Base-by-base conservation (phyloP, 2,888 invertebrate genomes). In the Steinernema scapterisci region DNA sequence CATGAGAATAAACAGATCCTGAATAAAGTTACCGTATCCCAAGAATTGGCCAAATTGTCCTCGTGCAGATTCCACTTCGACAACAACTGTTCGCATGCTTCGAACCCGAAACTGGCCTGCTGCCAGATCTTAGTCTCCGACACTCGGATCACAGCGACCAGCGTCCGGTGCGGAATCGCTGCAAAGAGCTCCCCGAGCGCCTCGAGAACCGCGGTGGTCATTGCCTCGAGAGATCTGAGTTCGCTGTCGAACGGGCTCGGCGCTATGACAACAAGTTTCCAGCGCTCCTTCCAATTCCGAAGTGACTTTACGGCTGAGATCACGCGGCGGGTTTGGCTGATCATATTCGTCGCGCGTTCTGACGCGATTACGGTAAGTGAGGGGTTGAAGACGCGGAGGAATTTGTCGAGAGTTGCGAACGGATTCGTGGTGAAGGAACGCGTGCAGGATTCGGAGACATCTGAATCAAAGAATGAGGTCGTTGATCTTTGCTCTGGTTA, bases 351-450 rank as follows among this genome's bases (percentile, higher is more conserved):
- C 23, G 54, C 54, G 54, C 54, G 54, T 25, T 54, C 54, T 13
- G 54, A 54, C 13, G 54, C 54, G 21, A 54, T 54, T 54, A 54
- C 54, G 54, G 54, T 54, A 19, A 54, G 54, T 6, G 54, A 54
- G 5, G 54, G 54, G 21, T 54, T 54, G 21, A 54, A 54, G 54
- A 54, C 54, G 54, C 19, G 21, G 25, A 54, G 54, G 54, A 54
- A 54, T 6, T 54, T 25, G 54, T 54, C 54, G 2, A 54, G 54
- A 11, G 54, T 54, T 2, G 54, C 19, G 2, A 54, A 21, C 5
- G 21, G 54, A 25, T 54, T 54, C 23, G 48, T 19, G 48, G 19
- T 16, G 48, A 54, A 25, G 13, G 54, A 54, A 3, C 25, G 21
- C 54, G 21, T 21, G 25, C 54, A 54, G 23, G 54, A 54, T 23